Conservation (phyloP, 2,113 vertebrate genomes). For the Dicerorhinus sumatrensis region DNA sequence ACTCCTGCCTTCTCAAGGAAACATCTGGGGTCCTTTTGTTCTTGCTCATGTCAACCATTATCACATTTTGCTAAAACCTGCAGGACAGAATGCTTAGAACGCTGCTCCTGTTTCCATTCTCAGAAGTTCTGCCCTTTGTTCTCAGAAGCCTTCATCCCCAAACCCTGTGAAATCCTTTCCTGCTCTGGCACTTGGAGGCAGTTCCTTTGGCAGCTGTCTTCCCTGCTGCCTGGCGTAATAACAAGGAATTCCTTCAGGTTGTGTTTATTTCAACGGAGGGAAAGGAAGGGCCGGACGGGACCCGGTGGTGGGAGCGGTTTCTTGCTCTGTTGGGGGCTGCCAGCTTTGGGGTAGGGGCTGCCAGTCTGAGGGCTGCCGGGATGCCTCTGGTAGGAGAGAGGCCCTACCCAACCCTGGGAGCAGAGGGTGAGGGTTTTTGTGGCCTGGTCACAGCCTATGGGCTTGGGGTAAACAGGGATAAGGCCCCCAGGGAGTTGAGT, state of each 20-base stretch:
- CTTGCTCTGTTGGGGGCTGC: background rate
- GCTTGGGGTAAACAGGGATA: background rate
- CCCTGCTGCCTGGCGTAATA: background rate
- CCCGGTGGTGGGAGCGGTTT: background rate
- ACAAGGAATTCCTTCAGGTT: background rate
- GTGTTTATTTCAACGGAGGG: background rate
- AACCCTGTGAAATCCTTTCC: background rate
- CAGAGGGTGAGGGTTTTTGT: background rate
- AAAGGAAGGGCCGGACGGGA: background rate
- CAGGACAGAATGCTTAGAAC: background rate
- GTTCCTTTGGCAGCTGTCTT: background rate
- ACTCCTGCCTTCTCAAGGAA: background rate
- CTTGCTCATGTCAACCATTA: background rate
- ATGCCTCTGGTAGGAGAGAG: background rate
- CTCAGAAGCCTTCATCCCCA: background rate
- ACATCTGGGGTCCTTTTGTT: background rate
- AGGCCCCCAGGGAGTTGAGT: background rate
- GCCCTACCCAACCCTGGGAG: background rate
- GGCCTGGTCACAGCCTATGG: background rate
- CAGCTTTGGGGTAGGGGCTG: background rate
- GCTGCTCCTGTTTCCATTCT: background rate
- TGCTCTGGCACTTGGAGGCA: background rate
- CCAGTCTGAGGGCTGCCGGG: background rate
- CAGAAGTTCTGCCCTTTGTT: slow-evolving; percentile 1
- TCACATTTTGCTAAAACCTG: background rate